phyloP scores from a whole-genome alignment of 2,113 vertebrate genomes.

The Varanus komodoensis region DNA sequence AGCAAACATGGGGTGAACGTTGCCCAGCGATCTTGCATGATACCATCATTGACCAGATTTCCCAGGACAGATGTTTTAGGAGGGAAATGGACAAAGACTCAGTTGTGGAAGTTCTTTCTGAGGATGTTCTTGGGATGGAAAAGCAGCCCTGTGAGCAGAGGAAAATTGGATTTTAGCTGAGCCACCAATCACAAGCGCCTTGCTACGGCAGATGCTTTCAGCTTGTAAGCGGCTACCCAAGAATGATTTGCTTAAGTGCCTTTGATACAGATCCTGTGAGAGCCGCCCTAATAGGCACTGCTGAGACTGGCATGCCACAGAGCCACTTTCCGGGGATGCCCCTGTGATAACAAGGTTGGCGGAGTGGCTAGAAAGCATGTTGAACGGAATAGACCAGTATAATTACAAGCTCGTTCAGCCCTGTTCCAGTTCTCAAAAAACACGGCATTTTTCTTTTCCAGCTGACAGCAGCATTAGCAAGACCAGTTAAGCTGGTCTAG shows the following conservation, averaged over 20 bases:
- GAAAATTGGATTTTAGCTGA: background rate
- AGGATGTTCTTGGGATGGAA: conserved; percentile 24
- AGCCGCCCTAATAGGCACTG: too few relatives aligned
- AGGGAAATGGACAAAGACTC: background rate
- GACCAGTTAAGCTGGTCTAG: background rate
- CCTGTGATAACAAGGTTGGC: background rate
- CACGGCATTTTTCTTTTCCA: too few relatives aligned
- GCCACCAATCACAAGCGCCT: background rate
- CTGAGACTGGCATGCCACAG: background rate
- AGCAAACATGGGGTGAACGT: conserved; percentile 43
- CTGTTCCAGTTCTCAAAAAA: background rate
- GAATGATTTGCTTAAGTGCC: background rate
- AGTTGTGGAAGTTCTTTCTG: rapidly evolving
- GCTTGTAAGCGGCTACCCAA: background rate
- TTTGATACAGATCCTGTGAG: background rate
- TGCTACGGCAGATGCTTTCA: background rate
- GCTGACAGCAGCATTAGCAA: background rate
- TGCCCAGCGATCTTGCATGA: too few relatives aligned
- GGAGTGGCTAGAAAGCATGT: rapidly evolving
- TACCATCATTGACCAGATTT: background rate
- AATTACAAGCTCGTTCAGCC: background rate
- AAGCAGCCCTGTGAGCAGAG: rapidly evolving
- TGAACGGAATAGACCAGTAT: background rate
- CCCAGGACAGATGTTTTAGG: background rate
- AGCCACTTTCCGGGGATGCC: background rate